Evolutionary conservation across 2,888 invertebrate genomes (phyloP).

Genomic region (Agrochola litura): DNA sequence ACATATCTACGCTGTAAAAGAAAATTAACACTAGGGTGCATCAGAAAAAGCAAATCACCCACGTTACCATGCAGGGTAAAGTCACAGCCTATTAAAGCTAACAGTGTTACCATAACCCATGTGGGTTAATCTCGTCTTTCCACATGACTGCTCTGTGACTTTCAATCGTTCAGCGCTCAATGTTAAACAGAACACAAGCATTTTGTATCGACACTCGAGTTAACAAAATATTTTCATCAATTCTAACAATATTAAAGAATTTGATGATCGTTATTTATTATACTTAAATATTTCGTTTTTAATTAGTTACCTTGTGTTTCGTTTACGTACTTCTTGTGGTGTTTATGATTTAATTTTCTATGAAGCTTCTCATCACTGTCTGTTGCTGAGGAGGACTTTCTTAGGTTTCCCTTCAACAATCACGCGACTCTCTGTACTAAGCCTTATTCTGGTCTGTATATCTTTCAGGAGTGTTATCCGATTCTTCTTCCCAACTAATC

Average conservation of each 20-base stretch:
- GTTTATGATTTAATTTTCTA: background rate
- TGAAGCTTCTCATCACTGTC: background rate
- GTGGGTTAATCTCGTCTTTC: slow-evolving; percentile 23
- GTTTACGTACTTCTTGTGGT: too few species aligned
- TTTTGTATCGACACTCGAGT: slow-evolving; percentile 15
- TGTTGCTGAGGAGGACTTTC: background rate
- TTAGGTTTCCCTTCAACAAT: background rate
- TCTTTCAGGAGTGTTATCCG: background rate
- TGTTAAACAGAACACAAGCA: slow-evolving; percentile 43
- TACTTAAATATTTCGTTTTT: background rate
- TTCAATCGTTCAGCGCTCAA: slow-evolving; percentile 30
- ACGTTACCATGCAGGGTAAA: background rate
- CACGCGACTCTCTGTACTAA: background rate
- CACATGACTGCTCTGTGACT: slow-evolving; percentile 35
- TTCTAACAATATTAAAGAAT: background rate
- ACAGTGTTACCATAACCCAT: slow-evolving; percentile 5
- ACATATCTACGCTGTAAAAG: too few species aligned
- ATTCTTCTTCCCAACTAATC: background rate
- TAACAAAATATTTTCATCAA: slow-evolving; percentile 14
- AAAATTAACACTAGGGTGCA: background rate
- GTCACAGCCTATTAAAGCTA: background rate
- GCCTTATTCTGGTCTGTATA: background rate
- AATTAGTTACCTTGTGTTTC: background rate
- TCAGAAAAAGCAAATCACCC: background rate
- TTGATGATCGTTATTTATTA: background rate